Evolutionary conservation across 2,113 vertebrate genomes (phyloP), one percentile per base, ranked within the genome.

Genomic region (Laterallus jamaicensis): DNA sequence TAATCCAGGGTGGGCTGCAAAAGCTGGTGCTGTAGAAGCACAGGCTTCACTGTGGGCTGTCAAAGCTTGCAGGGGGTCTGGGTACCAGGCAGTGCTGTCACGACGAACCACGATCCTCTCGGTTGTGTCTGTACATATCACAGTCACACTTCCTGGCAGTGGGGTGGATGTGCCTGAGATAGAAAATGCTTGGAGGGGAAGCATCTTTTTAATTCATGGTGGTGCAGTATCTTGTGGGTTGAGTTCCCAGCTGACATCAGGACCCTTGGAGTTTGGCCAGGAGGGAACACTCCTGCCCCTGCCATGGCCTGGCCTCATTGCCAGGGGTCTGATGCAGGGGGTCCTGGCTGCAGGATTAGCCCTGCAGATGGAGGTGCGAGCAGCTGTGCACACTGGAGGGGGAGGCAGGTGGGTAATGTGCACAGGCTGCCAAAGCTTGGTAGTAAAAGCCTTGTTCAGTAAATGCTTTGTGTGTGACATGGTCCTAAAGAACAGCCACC

Each of bases 31-130:
- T 73, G 73, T 74, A 35, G 56, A 35, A 77, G 25, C 25, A 26
- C 60, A 56, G 76, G 5, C 8, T 55, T 66, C 22, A 2, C n/a
- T 1, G 28, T 2, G 13, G 22, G 47, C 64, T 78, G 47, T 26
- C 73, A 47, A 18, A 54, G 7, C 35, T 39, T 39, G 52, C 52
- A 5, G 9, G 29, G 1, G 10, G 4, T 4, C 52, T 35, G 32
- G 29, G 20, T 10, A 25, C 13, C 26, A 37, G 55, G 42, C 22
- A 22, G 44, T 0, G 3, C 29, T 49, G 25, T 79, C 62, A 22
- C 0, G 0, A 14, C 49, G 15, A 49, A 7, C 49, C 75, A 20
- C 0, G 0, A 21, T 14, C 19, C 26, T 32, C 58, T 69, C 0
- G 0, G 37, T 24, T 60, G 9, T 11, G 60, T 12, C 31, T 52